phyloP scores from a whole-genome alignment of 2,888 invertebrate genomes.

The Campopleginae sp. region DNA sequence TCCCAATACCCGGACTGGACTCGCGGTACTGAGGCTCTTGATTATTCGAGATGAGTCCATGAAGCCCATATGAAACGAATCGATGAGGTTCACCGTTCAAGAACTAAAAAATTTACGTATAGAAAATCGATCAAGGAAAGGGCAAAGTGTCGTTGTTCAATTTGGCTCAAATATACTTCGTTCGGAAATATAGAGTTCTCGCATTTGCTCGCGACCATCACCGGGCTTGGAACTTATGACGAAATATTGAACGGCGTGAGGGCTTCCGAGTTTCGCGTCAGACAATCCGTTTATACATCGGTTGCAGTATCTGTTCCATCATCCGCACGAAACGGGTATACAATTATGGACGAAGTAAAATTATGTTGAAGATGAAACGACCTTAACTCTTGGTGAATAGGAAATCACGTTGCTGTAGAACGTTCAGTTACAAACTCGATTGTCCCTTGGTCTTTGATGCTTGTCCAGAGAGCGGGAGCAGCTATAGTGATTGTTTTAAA shows the following conservation, averaged over 20 bases:
- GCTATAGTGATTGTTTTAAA: not conserved
- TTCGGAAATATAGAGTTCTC: not conserved
- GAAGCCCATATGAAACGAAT: not conserved
- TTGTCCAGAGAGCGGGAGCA: not conserved
- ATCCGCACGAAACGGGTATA: conserved; percentile 1
- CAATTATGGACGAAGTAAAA: conserved; percentile 1
- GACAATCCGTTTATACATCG: conserved; percentile 30
- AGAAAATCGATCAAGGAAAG: not conserved
- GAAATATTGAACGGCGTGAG: conserved; percentile 70
- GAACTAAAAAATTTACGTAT: not conserved
- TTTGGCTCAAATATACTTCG: conserved; percentile 4
- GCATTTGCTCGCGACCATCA: conserved; percentile 50
- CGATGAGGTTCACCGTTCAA: not conserved
- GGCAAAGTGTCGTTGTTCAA: not conserved
- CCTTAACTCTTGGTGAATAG: conserved; percentile 30
- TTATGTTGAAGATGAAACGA: conserved; percentile 8
- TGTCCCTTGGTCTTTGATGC: not conserved
- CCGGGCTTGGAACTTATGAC: conserved; percentile 73
- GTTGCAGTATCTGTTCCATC: conserved; percentile 17
- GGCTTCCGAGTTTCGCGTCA: conserved; percentile 16
- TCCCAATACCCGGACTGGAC: no score
- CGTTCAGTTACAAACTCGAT: conserved; percentile 19
- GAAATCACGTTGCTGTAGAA: conserved; percentile 33
- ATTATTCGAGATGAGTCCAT: not conserved
- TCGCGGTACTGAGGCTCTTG: no score